Conservation (phyloP, 1,140 invertebrate species). For the Ylistrum balloti region DNA sequence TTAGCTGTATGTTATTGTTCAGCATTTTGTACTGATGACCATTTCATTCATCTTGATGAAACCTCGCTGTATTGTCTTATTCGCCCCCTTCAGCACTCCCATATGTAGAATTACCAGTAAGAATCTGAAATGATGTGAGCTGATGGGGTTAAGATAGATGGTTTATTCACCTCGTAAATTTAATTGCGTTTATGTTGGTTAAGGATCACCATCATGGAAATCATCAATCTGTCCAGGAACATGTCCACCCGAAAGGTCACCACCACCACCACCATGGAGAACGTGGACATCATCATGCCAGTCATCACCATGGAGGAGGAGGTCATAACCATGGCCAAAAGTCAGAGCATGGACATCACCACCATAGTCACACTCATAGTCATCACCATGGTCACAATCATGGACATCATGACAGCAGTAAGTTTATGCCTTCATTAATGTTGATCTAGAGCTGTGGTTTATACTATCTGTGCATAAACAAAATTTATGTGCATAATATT, state of each 20-base stretch:
- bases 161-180: neutral
- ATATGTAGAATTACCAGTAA: too few species aligned
- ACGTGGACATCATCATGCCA: conserved; percentile 29
- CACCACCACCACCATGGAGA: conserved; percentile 52
- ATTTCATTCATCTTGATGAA: too few species aligned
- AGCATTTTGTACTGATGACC: too few species aligned
- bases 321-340: conserved; percentile 34
- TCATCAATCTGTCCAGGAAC: conserved; percentile 43
- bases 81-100: too few species aligned
- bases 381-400: neutral
- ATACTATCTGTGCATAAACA: too few species aligned
- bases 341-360: neutral
- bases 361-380: conserved; percentile 17
- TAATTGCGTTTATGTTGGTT: neutral
- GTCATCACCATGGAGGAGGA: conserved; percentile 46
- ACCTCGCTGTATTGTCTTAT: too few species aligned
- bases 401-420: neutral
- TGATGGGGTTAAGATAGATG: too few species aligned
- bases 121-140: too few species aligned
- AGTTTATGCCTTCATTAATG: too few species aligned
- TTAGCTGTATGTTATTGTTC: too few species aligned
- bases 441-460: too few species aligned
- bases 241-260: conserved; percentile 41
- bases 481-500: too few species aligned
- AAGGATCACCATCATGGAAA: conserved; percentile 49